Base-by-base conservation (phyloP, 2,113 vertebrate species). In the Megatriorchis doriae region DNA sequence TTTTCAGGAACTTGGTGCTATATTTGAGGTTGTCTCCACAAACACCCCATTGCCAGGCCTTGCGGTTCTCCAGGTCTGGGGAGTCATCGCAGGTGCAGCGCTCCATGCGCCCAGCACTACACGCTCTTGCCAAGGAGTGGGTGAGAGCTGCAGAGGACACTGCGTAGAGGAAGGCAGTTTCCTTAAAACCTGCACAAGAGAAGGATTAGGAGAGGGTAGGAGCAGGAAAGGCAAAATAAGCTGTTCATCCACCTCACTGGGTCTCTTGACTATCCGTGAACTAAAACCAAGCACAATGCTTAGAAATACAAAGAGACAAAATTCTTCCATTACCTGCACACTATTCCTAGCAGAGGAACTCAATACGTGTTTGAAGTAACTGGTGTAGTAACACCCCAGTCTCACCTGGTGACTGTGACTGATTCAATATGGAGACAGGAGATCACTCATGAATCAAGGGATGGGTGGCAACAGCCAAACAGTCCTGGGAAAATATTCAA, bases 21-120 rank as follows among this genome's bases (percentile, higher is more conserved):
- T 99, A 99, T 88, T 99, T 99, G 94, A 99, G 98, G 97, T 99
- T 99, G 98, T 99, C 99, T 1, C 99, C 99, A 2, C 99, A 99
- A 75, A 99, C 98, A 0, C 99, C 99, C 99, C 99, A 99, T 92
- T 99, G 99, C 99, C 99, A 99, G 20, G 99, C 99, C 90, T 99
- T 99, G 47, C 99, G 98, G 93, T 99, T 99, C 97, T 99, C 99
- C 96, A 99, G 98, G 36, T 98, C 99, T 0, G 99, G 99, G 31
- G 99, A 99, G 87, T 99, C 99, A 10, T 99, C 99, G 1, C 99
- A 99, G 34, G 99, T 99, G 94, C 99, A 99, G 75, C 99, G 98
- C 96, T 99, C 99, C 99, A 99, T 99, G 34, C 99, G 99, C 22
- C 99, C 99, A 0, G 99, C 99, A 31, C 99, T 99, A 95, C 99